Conservation (phyloP, 2,113 vertebrate genomes). For the Heptranchias perlo region DNA sequence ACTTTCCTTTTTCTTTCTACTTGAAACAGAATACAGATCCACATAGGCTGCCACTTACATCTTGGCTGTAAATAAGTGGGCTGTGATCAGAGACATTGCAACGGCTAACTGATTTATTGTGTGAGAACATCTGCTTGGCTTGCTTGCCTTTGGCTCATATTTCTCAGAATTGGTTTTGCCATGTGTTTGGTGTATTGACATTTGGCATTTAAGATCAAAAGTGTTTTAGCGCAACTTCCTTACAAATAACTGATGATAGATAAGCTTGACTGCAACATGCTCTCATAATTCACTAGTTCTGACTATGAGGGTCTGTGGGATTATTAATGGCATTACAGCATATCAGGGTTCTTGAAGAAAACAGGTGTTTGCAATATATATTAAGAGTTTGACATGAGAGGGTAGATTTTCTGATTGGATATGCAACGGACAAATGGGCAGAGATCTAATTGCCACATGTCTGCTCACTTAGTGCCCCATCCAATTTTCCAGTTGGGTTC, state of each 20-base stretch:
- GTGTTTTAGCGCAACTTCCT: not conserved
- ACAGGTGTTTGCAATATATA: no score
- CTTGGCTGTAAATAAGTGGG: not conserved
- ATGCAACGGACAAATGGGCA: no score
- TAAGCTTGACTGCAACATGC: not conserved
- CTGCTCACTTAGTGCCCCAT: no score
- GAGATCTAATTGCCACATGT: no score
- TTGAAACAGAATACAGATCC: not conserved
- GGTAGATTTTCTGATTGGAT: no score
- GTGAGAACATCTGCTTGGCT: not conserved
- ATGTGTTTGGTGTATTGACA: not conserved
- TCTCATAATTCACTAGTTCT: not conserved
- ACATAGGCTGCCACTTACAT: not conserved
- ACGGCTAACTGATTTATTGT: not conserved
- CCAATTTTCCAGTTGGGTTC: no score
- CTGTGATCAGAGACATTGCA: not conserved
- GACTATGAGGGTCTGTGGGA: not conserved
- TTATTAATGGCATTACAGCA: not conserved
- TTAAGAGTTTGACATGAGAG: no score
- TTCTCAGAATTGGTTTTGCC: slow-evolving; percentile 1
- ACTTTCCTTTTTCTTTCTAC: not conserved
- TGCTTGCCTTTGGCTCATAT: not conserved
- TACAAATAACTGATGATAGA: not conserved
- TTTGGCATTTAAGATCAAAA: not conserved
- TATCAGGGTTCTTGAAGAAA: not conserved